A percentile compares a stretch with the other conserved stretches of the same genome.
These are phyloP conservation scores for Apomyelois bistriatella DNA, from an alignment of 2,888 invertebrate genomes.

Conservation along the genomic window DNA sequence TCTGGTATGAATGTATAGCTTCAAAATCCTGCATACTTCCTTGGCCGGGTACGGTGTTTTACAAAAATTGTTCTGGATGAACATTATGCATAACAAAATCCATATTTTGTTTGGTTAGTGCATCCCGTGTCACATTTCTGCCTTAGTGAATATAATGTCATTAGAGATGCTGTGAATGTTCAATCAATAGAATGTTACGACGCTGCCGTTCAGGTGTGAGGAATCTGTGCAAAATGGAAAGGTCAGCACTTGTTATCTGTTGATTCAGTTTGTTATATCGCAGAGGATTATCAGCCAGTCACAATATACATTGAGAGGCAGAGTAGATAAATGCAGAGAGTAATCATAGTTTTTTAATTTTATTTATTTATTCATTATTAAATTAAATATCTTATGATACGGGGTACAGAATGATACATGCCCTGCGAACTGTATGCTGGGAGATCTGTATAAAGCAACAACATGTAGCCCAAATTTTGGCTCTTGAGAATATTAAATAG, in stretches of 20 bases:
- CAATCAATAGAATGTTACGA: slow-evolving; percentile 42
- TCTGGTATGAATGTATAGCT: slow-evolving; percentile 5
- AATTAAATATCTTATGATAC: too few species aligned
- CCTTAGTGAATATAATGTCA: slow-evolving; percentile 54
- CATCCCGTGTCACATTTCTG: slow-evolving; percentile 56
- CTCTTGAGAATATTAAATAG: too few species aligned
- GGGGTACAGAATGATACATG: too few species aligned
- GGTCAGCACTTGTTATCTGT: slow-evolving; percentile 32
- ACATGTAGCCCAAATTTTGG: too few species aligned
- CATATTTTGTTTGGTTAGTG: slow-evolving; percentile 61
- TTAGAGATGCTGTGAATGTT: slow-evolving; percentile 52
- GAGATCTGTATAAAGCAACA: too few species aligned
- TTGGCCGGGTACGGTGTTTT: slow-evolving; percentile 32
- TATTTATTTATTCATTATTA: too few species aligned
- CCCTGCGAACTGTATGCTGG: too few species aligned
- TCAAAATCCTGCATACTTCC: slow-evolving; percentile 42
- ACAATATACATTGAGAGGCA: background rate
- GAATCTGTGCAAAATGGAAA: slow-evolving; percentile 50
- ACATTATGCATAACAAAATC: slow-evolving; percentile 47
- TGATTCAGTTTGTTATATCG: background rate
- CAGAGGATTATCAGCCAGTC: background rate
- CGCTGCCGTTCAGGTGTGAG: slow-evolving; percentile 46
- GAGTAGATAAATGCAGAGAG: background rate
- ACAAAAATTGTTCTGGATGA: slow-evolving; percentile 74
- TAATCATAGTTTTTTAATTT: too few species aligned